Evolutionary conservation across 2,888 invertebrate species (phyloP), one percentile per base, ranked within the genome.

Genomic region (Hirtodrosophila trivittata): DNA sequence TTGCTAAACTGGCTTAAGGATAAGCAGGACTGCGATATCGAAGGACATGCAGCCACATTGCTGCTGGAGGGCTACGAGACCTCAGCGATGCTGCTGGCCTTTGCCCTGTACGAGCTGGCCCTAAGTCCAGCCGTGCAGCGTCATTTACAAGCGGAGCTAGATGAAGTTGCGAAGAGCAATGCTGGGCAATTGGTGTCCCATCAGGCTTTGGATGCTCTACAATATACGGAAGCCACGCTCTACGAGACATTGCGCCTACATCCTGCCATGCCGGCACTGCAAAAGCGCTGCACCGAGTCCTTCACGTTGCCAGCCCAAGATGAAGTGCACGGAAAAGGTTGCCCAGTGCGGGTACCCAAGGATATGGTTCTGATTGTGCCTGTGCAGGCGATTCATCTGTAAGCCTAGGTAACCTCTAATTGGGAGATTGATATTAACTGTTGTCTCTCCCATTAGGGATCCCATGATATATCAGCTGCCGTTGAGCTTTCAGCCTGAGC

Each of bases 31-130:
- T 0, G 58, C 12, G 9, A 82, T 76, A n/a, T 73, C n/a, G 65
- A 77, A 3, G 88, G 88, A 0, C 88, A 88, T 47, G 86, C 86
- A 25, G 62, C 75, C 30, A 88, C 88, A 0, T 66, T 88, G 46
- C 39, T 88, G 5, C 38, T 88, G 8, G 88, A 88, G 58, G 88
- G 89, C 2, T 88, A 87, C 32, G 88, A 88, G 47, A 88, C 89
- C 8, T 88, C 88, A 8, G 86, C 88, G 7, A 69, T 77, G 9
- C 39, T 87, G 4, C 69, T 88, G 72, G 82, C 88, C 0, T 88
- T 83, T 52, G 75, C 84, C 1, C 56, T 88, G 8, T 81, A 82
- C 43, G 87, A 88, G 70, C 4, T 70, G 60, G 70, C 73, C 6
- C 14, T 35, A 3, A 75, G 88, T 57, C 66, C 66, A 1, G 28